These are phyloP conservation scores for Petrolisthes cinctipes DNA, from an alignment of 2,888 invertebrate genomes.

Conservation along the genomic window DNA sequence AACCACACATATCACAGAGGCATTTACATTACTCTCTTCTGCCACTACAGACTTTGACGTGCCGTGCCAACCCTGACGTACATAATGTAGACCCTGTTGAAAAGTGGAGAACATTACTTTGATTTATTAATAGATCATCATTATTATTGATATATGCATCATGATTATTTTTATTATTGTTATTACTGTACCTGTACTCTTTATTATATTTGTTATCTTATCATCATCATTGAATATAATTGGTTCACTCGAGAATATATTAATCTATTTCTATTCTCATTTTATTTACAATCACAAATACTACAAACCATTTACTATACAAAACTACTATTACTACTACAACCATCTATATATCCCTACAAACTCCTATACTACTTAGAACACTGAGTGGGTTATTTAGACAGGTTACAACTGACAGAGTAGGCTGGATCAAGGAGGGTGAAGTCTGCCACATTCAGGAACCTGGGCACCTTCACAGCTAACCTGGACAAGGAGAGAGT, in stretches of 20 bases:
- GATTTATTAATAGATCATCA: too few species aligned
- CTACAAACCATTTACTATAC: too few species aligned
- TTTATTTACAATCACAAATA: too few species aligned
- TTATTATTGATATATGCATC: too few species aligned
- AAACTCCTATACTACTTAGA: not conserved
- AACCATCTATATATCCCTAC: not conserved
- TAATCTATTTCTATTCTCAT: too few species aligned
- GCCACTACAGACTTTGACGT: not conserved
- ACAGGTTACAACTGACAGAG: not conserved
- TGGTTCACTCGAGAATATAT: not conserved
- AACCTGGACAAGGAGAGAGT: not conserved
- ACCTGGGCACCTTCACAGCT: slow-evolving; percentile 13
- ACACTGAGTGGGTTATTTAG: too few species aligned
- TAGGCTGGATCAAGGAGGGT: slow-evolving; percentile 21
- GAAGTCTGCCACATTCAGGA: slow-evolving; percentile 27
- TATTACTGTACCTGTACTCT: too few species aligned
- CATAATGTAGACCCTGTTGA: slow-evolving; percentile 14
- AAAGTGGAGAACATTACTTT: not conserved
- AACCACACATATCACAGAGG: slow-evolving; percentile 28
- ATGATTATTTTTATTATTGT: too few species aligned
- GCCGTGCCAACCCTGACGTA: not conserved
- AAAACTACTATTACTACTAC: too few species aligned
- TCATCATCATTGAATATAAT: too few species aligned
- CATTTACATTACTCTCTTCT: not conserved
- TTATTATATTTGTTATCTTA: too few species aligned